Conservation (phyloP, 2,113 vertebrate genomes). For the Oophaga pumilio region DNA sequence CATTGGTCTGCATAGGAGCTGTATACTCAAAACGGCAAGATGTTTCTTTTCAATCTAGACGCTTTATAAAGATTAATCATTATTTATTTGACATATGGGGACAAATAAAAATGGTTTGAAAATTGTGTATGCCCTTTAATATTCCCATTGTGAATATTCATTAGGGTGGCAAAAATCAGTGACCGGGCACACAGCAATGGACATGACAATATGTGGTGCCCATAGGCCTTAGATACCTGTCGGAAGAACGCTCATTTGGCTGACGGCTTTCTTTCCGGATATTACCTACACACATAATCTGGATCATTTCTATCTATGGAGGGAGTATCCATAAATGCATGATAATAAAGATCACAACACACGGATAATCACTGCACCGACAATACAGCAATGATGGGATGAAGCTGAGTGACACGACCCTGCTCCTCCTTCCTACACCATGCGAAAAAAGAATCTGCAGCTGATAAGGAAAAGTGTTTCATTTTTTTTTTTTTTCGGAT, state of each 20-base stretch:
- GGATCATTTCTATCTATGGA: not conserved
- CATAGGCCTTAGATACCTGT: too few relatives aligned
- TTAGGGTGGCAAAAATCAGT: too few relatives aligned
- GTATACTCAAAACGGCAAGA: too few relatives aligned
- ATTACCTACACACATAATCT: not conserved
- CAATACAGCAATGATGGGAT: not conserved
- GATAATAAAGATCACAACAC: not conserved
- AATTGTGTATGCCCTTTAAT: too few relatives aligned
- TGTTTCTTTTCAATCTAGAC: too few relatives aligned
- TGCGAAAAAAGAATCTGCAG: constrained; percentile 12
- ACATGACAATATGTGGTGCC: too few relatives aligned
- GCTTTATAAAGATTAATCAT: too few relatives aligned
- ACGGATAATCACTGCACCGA: not conserved
- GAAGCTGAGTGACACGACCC: not conserved
- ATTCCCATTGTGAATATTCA: too few relatives aligned
- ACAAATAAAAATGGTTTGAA: too few relatives aligned
- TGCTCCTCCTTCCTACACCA: not conserved
- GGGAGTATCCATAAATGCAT: not conserved
- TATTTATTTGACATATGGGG: too few relatives aligned
- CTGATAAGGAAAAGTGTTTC: not conserved
- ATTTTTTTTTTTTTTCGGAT: not conserved
- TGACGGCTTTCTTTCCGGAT: not conserved
- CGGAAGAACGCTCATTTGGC: not conserved
- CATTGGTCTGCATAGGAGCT: too few relatives aligned
- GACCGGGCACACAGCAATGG: too few relatives aligned